Evolutionary conservation across 2,797 vertebrate genomes (phyloP).

Genomic region (Rhyacichthys aspro): DNA sequence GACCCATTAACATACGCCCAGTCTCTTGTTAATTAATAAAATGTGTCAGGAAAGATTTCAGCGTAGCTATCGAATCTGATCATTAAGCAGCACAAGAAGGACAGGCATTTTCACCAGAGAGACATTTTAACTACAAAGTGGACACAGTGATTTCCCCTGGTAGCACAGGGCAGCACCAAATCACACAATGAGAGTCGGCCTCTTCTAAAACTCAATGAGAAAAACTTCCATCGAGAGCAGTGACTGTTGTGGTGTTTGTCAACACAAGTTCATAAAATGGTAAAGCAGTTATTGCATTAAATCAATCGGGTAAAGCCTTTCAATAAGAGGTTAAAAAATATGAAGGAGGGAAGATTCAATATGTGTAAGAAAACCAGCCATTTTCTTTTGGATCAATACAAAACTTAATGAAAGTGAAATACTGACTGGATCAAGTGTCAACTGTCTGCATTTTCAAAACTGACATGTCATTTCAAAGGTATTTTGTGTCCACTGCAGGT

Average conservation of each 20-base stretch:
- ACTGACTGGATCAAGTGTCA: background rate
- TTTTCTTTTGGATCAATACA: background rate
- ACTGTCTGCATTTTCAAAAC: background rate
- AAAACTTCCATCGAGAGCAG: background rate
- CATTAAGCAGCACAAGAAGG: slow-evolving; percentile 38
- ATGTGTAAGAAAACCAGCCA: slow-evolving; percentile 8
- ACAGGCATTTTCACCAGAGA: slow-evolving; percentile 24
- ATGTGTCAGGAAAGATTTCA: slow-evolving; percentile 31
- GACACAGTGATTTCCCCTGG: slow-evolving; percentile 54
- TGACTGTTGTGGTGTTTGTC: background rate
- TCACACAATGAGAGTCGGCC: slow-evolving; percentile 10
- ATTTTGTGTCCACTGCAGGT: slow-evolving; percentile 21
- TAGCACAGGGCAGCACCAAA: slow-evolving; percentile 15
- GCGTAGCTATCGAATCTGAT: slow-evolving; percentile 29
- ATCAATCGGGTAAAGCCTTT: slow-evolving; percentile 5
- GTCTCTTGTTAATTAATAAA: too few relatives aligned
- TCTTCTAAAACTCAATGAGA: slow-evolving; percentile 1
- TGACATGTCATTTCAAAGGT: background rate
- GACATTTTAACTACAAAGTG: slow-evolving; percentile 18
- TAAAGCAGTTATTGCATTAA: slow-evolving; percentile 6
- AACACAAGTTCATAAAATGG: background rate
- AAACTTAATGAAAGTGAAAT: slow-evolving; percentile 3
- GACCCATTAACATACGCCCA: too few relatives aligned
- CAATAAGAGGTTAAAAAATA: slow-evolving; percentile 2
- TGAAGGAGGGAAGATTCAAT: slow-evolving; percentile 1